Conservation (phyloP, 1,140 invertebrate species). For the Muscidifurax raptorellus region DNA sequence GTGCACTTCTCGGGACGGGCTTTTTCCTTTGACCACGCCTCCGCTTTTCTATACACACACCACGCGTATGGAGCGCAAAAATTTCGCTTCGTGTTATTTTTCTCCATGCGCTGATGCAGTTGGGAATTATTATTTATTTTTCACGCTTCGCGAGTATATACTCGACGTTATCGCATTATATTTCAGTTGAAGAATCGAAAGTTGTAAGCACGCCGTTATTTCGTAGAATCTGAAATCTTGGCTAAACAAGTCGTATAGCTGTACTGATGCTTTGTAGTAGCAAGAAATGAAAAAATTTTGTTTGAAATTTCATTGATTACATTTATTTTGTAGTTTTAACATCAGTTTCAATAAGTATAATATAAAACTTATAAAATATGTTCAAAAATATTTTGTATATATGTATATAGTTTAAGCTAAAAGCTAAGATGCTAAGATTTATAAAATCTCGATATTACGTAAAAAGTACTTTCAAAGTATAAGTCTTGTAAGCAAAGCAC, state of each 20-base stretch:
- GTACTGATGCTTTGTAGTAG: neutral
- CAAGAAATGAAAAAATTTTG: neutral
- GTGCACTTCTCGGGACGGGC: neutral
- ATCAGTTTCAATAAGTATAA: slow-evolving; percentile 21
- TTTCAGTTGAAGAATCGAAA: slow-evolving; percentile 26
- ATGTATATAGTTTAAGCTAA: slow-evolving; percentile 37
- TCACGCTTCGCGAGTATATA: neutral
- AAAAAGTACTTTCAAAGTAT: slow-evolving; percentile 18
- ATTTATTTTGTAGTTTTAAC: slow-evolving; percentile 38
- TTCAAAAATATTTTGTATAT: slow-evolving; percentile 38
- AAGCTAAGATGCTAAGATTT: slow-evolving; percentile 44
- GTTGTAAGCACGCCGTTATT: neutral
- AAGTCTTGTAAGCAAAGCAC: slow-evolving; percentile 31
- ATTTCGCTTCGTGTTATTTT: neutral
- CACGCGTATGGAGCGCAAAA: neutral
- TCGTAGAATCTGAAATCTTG: neutral
- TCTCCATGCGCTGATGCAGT: neutral
- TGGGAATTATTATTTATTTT: slow-evolving; percentile 37
- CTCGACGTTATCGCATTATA: neutral
- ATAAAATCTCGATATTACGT: slow-evolving; percentile 33
- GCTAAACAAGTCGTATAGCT: neutral
- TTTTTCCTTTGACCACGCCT: slow-evolving; percentile 22
- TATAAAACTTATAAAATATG: slow-evolving; percentile 48
- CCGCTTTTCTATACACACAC: slow-evolving; percentile 11
- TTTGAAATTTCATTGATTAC: slow-evolving; percentile 23